phyloP scores from a whole-genome alignment of 2,888 invertebrate species.

The Bellardia pandia region DNA sequence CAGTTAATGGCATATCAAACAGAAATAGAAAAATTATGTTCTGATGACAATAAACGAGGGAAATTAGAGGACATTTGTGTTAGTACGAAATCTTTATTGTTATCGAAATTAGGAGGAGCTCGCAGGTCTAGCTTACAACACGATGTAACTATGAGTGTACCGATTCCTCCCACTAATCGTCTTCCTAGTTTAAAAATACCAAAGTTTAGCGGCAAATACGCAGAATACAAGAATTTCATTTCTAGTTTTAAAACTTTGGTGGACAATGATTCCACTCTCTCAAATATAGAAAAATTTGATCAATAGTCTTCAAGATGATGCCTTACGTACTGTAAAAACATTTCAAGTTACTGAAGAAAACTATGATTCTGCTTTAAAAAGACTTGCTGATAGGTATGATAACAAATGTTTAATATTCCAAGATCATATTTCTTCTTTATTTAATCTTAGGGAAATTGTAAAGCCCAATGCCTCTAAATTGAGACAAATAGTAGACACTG shows the following conservation, averaged over 20 bases:
- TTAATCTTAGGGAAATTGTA: constrained; percentile 13
- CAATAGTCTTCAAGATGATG: neutral
- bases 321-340: neutral
- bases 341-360: constrained; percentile 24
- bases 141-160: neutral
- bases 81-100: constrained; percentile 12
- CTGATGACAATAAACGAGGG: constrained; percentile 40
- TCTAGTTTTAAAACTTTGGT: constrained; percentile 50
- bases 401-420: constrained; percentile 45
- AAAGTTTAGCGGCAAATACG: constrained; percentile 32
- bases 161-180: neutral
- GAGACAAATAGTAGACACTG: too few species aligned
- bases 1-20: constrained; percentile 54
- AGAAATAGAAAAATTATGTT: constrained; percentile 31
- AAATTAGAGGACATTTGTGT: constrained; percentile 55
- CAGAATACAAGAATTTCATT: constrained; percentile 40
- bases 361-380: neutral
- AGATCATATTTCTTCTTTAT: constrained; percentile 21
- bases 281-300: too few species aligned
- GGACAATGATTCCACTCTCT: constrained; percentile 15
- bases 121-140: neutral
- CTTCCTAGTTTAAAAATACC: constrained; percentile 47
- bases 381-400: constrained; percentile 26
- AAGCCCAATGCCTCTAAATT: too few species aligned
- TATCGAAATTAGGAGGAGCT: neutral